Base-by-base conservation (phyloP, 2,797 vertebrate genomes). In the Antennarius maculatus region DNA sequence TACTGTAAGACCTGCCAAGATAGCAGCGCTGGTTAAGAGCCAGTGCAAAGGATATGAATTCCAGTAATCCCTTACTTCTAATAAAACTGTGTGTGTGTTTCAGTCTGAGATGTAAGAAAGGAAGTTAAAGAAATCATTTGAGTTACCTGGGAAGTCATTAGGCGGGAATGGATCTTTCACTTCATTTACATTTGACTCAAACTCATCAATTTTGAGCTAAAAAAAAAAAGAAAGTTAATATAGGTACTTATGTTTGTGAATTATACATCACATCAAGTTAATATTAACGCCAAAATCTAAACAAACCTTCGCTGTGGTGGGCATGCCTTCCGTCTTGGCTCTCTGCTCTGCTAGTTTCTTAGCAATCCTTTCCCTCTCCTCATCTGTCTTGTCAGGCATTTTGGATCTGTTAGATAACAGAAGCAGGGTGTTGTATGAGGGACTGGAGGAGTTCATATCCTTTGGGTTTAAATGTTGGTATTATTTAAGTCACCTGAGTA, bases 131-230 rank as follows among this genome's bases (percentile, higher is more conserved):
- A 23, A 27, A 14, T 41, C 7, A 10, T 12, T 46, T 54, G 4
- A 64, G 10, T 55, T 92, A 99, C 98, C 98, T 93, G 98, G 98
- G 77, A 99, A 99, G 80, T 99, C 98, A 6, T 95, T 96, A 7
- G 97, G 97, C 45, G 98, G 98, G 82, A 99, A 99, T 0, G 98
- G 98, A 69, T 99, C 98, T 84, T 99, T 99, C 69, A 98, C 95
- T 89, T 99, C 97, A 46, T 99, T 99, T 66, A 99, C 97, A 10
- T 97, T 97, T 28, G 97, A 98, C 88, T 99, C 97, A 93, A 99
- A 99, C 77, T 99, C 97, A 0, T 99, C 98, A 6, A 99, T 80
- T 93, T 97, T 99, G 43, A 99, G 93, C 98, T 99, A 91, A 31
- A 66, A 62, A 39, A 55, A 13, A 43, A 29, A 59, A 11, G 18